Conservation (phyloP, 2,888 invertebrate genomes). For the Phaonia tiefii region DNA sequence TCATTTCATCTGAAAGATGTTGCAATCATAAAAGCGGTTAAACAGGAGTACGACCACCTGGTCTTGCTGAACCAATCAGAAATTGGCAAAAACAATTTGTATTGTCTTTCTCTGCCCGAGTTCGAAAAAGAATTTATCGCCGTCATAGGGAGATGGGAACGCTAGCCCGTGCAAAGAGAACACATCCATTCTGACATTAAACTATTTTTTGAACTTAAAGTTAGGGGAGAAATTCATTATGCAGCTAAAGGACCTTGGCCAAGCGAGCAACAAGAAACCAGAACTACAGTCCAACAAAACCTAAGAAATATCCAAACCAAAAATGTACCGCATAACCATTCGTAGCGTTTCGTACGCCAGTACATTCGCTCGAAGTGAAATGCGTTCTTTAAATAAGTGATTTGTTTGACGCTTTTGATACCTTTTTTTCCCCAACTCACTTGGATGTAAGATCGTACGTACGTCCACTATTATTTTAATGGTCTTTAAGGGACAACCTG, state of each 20-base stretch:
- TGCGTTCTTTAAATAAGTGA: conserved; percentile 66
- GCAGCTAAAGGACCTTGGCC: conserved; percentile 34
- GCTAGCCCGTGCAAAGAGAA: background rate
- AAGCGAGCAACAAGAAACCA: too few species aligned
- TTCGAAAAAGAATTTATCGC: conserved; percentile 39
- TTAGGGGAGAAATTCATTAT: conserved; percentile 13
- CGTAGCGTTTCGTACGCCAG: conserved; percentile 14
- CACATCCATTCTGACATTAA: background rate
- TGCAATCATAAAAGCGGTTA: conserved; percentile 66
- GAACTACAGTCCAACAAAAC: conserved; percentile 36
- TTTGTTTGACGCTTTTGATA: conserved; percentile 63
- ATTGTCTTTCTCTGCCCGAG: conserved; percentile 42
- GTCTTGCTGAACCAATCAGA: conserved; percentile 65
- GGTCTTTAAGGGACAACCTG: conserved; percentile 47
- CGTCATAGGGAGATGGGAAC: conserved; percentile 28
- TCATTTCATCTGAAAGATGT: conserved; percentile 54
- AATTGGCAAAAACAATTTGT: conserved; percentile 67
- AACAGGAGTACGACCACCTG: conserved; percentile 68
- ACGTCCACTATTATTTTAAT: conserved; percentile 57
- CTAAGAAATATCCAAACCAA: conserved; percentile 8
- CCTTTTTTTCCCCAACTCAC: conserved; percentile 31
- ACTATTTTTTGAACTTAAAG: conserved; percentile 11
- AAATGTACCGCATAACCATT: conserved; percentile 22
- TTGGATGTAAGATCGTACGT: conserved; percentile 9
- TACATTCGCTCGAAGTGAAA: conserved; percentile 35